These are phyloP conservation scores for Hypocryptadius cinnamomeus DNA, from an alignment of 2,113 vertebrate genomes.

Conservation along the genomic window DNA sequence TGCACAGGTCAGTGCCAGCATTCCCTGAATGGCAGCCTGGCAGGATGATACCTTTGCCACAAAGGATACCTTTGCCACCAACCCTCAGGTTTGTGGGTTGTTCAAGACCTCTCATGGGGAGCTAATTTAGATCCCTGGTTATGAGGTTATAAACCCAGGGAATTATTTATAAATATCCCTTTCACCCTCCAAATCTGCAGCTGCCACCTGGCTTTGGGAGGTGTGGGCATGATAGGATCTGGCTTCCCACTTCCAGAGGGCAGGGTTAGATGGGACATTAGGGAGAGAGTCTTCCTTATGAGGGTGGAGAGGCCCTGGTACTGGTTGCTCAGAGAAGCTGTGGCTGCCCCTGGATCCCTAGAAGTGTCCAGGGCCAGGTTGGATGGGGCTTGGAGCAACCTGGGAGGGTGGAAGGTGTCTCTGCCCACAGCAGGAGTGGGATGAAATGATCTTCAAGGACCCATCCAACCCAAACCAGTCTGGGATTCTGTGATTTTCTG, in stretches of 20 bases:
- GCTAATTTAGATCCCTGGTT: not conserved
- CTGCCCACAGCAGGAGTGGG: not conserved
- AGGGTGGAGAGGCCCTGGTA: not conserved
- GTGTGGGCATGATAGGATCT: not conserved
- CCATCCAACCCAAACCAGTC: not conserved
- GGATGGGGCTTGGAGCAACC: rapidly evolving
- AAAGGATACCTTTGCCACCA: not conserved
- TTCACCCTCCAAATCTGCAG: not conserved
- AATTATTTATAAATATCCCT: not conserved
- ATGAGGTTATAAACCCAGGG: not conserved
- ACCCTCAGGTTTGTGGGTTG: not conserved
- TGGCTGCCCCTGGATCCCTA: not conserved
- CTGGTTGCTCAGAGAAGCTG: not conserved
- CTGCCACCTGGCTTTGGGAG: not conserved
- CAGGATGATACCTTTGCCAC: not conserved
- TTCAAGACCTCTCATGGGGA: not conserved
- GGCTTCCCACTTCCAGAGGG: not conserved
- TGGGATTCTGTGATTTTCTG: not conserved
- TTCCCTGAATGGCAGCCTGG: not conserved
- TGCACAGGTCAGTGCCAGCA: not conserved
- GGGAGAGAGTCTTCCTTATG: not conserved
- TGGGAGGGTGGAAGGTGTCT: not conserved
- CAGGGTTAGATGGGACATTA: not conserved
- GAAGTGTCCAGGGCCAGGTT: not conserved
- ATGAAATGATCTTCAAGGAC: not conserved